Percentiles rank a stretch among this genome's conserved stretches.
These are phyloP conservation scores for Zaprionus inermis DNA, from an alignment of 1,140 invertebrate species.

Conservation along the genomic window DNA sequence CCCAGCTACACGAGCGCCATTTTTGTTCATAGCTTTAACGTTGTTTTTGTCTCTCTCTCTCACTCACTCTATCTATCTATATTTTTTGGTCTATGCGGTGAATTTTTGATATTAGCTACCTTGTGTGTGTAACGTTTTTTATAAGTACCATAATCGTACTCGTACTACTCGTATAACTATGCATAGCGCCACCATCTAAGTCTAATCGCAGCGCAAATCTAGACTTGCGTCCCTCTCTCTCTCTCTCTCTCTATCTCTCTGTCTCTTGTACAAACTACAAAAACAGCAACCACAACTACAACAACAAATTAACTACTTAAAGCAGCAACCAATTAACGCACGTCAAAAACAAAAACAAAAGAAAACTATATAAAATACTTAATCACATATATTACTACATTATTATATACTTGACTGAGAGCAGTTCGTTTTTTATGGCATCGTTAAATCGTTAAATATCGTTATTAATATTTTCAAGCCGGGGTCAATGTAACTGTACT, in stretches of 20 bases:
- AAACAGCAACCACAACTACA: constrained; percentile 30
- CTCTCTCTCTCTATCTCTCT: neutral
- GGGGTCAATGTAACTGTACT: constrained; percentile 54
- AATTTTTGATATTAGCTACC: constrained; percentile 63
- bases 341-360: constrained; percentile 25
- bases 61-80: constrained; percentile 44
- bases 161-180: constrained; percentile 44
- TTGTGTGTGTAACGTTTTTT: constrained; percentile 73
- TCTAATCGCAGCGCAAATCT: constrained; percentile 44
- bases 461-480: constrained; percentile 43
- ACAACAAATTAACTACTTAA: constrained; percentile 29
- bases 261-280: constrained; percentile 47
- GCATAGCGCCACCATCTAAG: constrained; percentile 51
- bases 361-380: constrained; percentile 12
- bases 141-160: constrained; percentile 41
- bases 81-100: constrained; percentile 51
- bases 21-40: constrained; percentile 74
- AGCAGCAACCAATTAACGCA: constrained; percentile 54
- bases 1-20: constrained; percentile 42
- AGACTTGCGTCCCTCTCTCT: constrained; percentile 35
- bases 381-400: constrained; percentile 2
- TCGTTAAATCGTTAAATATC: constrained; percentile 47
- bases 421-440: constrained; percentile 63
- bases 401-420: constrained; percentile 56
- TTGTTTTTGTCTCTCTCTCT: constrained; percentile 54